These are phyloP conservation scores for Mizuhopecten yessoensis DNA, from an alignment of 1,140 invertebrate species.

Conservation along the genomic window DNA sequence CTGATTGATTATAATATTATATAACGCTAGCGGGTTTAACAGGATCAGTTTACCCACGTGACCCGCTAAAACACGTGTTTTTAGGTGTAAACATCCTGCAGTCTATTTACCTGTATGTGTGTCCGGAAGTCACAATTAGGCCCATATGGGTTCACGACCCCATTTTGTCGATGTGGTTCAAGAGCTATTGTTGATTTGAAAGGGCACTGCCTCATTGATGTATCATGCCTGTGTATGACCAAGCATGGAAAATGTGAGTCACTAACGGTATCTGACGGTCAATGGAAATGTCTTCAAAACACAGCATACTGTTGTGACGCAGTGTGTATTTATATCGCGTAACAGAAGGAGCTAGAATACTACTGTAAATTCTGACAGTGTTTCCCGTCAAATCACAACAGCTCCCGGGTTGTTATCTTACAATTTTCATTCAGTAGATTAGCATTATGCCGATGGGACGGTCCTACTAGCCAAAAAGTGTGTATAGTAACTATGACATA, in stretches of 20 bases:
- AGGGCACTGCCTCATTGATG: background rate
- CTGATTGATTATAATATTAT: too few species aligned
- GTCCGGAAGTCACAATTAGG: slow-evolving; percentile 31
- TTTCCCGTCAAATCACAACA: background rate
- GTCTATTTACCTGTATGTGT: background rate
- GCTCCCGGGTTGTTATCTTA: background rate
- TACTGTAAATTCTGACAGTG: background rate
- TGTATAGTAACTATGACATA: background rate
- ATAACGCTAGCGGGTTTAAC: too few species aligned
- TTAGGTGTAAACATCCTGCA: background rate
- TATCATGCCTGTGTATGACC: background rate
- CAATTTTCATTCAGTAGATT: background rate
- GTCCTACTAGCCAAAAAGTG: background rate
- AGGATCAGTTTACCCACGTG: background rate
- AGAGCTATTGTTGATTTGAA: slow-evolving; percentile 10
- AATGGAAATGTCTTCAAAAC: background rate
- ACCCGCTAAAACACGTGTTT: slow-evolving; percentile 32
- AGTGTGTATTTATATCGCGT: background rate
- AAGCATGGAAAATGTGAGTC: background rate
- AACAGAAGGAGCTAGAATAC: background rate
- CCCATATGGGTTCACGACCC: background rate
- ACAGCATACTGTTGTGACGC: background rate
- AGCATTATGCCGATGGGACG: background rate
- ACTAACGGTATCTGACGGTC: background rate
- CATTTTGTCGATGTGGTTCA: background rate